phyloP scores from a whole-genome alignment of 2,113 vertebrate genomes.

The Dendrocopos noguchii region DNA sequence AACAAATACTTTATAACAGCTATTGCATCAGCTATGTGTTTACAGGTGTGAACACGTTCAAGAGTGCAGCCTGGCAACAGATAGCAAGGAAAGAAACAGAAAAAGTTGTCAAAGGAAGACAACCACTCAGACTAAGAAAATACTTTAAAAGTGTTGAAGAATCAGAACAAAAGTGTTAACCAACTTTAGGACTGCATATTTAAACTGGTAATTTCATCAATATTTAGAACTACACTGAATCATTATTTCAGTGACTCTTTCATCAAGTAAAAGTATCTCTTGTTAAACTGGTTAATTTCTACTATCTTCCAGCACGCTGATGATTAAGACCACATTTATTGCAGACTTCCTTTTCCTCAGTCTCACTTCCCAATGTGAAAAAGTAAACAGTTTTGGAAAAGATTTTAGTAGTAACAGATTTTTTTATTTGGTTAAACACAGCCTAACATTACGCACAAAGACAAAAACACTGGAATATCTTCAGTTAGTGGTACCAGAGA shows the following conservation, averaged over 20 bases:
- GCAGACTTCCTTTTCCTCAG: not conserved
- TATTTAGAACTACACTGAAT: not conserved
- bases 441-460: not conserved
- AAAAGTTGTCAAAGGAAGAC: not conserved
- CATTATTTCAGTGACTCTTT: too few relatives aligned
- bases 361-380: not conserved
- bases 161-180: not conserved
- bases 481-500: not conserved
- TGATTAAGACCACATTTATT: not conserved
- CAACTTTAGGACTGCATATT: not conserved
- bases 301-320: not conserved
- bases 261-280: not conserved
- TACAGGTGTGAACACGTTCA: not conserved
- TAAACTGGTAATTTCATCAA: not conserved
- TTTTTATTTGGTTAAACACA: not conserved
- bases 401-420: not conserved
- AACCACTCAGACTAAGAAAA: not conserved
- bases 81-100: not conserved
- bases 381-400: not conserved
- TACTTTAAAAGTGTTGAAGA: accelerated
- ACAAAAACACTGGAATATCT: not conserved
- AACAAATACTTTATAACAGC: not conserved
- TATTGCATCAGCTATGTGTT: not conserved
- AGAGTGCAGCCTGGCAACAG: not conserved
- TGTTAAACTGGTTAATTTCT: not conserved